phyloP scores from a whole-genome alignment of 92 coral and sea anemone species.

The Phenganax stokvisi region DNA sequence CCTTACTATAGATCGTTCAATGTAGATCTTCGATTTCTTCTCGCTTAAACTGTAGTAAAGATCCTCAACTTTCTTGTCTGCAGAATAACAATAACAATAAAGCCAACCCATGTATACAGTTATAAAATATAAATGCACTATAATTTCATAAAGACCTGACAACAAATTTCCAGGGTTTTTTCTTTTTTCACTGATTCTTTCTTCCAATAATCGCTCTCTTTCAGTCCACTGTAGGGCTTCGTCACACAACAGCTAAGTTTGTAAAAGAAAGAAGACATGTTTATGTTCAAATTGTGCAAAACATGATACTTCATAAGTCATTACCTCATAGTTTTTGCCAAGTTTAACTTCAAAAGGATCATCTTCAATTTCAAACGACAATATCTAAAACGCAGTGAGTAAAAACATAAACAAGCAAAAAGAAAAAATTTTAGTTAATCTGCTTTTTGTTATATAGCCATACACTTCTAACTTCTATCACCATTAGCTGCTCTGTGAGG shows the following conservation, averaged over 20 bases:
- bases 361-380: slow-evolving; percentile 77
- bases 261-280: background rate
- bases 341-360: slow-evolving; percentile 97
- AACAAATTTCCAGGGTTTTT: slow-evolving; percentile 90
- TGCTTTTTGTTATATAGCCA: too few species aligned
- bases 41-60: slow-evolving; percentile 62
- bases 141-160: slow-evolving; percentile 55
- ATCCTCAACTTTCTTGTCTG: slow-evolving; percentile 78
- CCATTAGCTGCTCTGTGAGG: background rate
- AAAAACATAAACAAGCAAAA: background rate
- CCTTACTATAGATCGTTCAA: slow-evolving; percentile 73
- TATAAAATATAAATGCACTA: background rate
- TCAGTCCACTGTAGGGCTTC: slow-evolving; percentile 80
- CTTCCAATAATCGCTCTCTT: slow-evolving; percentile 61
- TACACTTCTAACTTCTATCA: too few species aligned
- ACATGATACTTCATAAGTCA: too few species aligned
- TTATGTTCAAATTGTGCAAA: background rate
- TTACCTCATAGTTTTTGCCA: slow-evolving; percentile 91
- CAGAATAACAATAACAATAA: background rate
- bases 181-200: slow-evolving; percentile 68
- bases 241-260: slow-evolving; percentile 65
- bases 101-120: background rate
- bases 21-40: slow-evolving; percentile 93
- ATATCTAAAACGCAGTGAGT: slow-evolving; percentile 47
- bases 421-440: background rate